phyloP scores from a whole-genome alignment of 2,113 vertebrate species.

The Salvelinus fontinalis region DNA sequence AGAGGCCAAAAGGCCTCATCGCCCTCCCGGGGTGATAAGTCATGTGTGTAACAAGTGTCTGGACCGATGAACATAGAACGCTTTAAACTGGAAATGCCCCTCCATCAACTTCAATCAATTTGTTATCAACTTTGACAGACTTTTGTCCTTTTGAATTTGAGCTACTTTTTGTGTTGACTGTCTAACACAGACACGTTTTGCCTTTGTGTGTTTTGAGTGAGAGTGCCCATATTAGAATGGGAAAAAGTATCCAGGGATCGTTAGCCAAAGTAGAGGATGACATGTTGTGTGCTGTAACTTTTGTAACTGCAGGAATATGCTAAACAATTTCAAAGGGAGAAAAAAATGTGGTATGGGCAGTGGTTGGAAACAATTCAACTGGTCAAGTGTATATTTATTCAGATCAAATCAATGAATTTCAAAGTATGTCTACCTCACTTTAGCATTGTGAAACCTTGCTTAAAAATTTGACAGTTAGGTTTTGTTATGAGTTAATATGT shows the following conservation, averaged over 20 bases:
- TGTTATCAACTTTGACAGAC: conserved; percentile 58
- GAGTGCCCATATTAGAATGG: conserved; percentile 65
- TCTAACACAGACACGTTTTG: conserved; percentile 56
- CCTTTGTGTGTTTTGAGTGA: conserved; percentile 70
- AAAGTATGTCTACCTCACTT: conserved; percentile 78
- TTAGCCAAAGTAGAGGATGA: conserved; percentile 76
- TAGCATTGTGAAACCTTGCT: conserved; percentile 50
- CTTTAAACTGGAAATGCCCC: conserved; percentile 67
- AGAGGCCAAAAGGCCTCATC: conserved; percentile 64
- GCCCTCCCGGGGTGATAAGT: conserved; percentile 37
- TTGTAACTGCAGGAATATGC: conserved; percentile 68
- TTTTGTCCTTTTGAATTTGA: conserved; percentile 55
- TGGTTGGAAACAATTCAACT: conserved; percentile 68
- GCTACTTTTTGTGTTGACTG: conserved; percentile 43
- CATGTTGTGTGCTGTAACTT: conserved; percentile 67
- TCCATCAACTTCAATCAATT: conserved; percentile 54
- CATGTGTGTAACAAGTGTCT: conserved; percentile 53
- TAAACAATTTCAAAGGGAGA: conserved; percentile 70
- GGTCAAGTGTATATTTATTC: conserved; percentile 71
- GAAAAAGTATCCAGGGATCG: conserved; percentile 70
- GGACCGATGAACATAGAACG: conserved; percentile 66
- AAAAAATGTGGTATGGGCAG: conserved; percentile 58
- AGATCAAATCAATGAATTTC: conserved; percentile 69
- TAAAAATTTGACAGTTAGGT: conserved; percentile 40
- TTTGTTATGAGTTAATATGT: conserved; percentile 55